A percentile compares a stretch with the other conserved stretches of the same genome.
Evolutionary conservation across 1,140 invertebrate genomes (phyloP).

Genomic region (Drosophila neocordata): DNA sequence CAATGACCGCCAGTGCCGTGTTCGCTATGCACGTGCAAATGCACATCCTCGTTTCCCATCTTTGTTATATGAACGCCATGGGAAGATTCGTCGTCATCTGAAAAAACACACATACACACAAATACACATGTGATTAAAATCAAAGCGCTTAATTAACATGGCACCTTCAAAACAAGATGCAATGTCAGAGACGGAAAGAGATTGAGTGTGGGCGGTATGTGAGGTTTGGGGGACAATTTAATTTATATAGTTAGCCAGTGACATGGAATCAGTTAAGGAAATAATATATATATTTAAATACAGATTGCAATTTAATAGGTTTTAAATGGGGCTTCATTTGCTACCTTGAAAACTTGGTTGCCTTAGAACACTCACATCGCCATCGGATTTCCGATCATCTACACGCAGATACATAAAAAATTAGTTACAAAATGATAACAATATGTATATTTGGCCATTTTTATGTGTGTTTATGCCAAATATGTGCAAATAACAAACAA

Average conservation of each 20-base stretch:
- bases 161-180: constrained; percentile 34
- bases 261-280: constrained; percentile 4
- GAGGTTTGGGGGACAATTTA: constrained; percentile 10
- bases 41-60: constrained; percentile 84
- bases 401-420: constrained; percentile 42
- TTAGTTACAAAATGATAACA: constrained; percentile 55
- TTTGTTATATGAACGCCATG: constrained; percentile 82
- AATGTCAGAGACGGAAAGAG: neutral
- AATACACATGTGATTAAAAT: constrained; percentile 38
- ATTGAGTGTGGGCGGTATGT: neutral
- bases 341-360: constrained; percentile 82
- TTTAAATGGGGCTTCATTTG: constrained; percentile 4
- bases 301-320: neutral
- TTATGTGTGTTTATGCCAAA: constrained; percentile 45
- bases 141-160: constrained; percentile 45
- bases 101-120: constrained; percentile 33
- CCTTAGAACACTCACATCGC: constrained; percentile 71
- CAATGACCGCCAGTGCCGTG: constrained; percentile 89
- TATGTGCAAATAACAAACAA: constrained; percentile 63
- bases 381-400: constrained; percentile 80
- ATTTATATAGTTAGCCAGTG: constrained; percentile 24
- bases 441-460: neutral
- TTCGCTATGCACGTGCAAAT: constrained; percentile 90
- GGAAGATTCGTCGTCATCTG: constrained; percentile 79
- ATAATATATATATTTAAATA: constrained; percentile 5